Evolutionary conservation across 1,140 invertebrate genomes (phyloP), one percentile per base, ranked within the genome.

Genomic region (Musca domestica): DNA sequence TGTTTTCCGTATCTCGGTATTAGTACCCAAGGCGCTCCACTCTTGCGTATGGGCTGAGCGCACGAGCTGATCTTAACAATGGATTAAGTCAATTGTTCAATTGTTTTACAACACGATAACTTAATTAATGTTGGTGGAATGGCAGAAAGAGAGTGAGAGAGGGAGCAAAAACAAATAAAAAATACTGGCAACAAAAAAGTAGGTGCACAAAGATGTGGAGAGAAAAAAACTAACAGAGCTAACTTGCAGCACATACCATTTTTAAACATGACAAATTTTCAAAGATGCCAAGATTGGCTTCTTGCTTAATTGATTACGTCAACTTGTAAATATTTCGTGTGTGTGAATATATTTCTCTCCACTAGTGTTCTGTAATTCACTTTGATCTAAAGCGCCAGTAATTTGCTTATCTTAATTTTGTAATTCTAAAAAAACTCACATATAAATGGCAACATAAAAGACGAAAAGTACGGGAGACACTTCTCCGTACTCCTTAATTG

Each of bases 341-440:
- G 22, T 27, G 22, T 58, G 12, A 14, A 27, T 27, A 25, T 17
- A 20, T 17, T 61, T 61, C 9, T 19, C 20, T 58, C 17, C 15
- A 25, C 12, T 49, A 41, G 19, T 64, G 22, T 48, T 22, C 49
- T 4, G 47, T 66, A 66, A 34, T 67, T 64, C 9, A 68, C 76
- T 79, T 78, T 79, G 75, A 78, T 76, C 74, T 76, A 71, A 72
- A 77, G 74, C 76, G 76, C 73, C 75, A 73, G 74, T 77, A 79
- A 78, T 78, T 79, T 78, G 77, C 77, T 79, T 79, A 79, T 79
- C 76, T 74, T 70, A 51, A 52, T 51, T 41, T 41, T 41, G 10
- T 10, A 41, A 5, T 41, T 41, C 12, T 41, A 41, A 10, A 41
- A 41, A 41, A 41, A 41, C n/a, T 2, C 12, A 41, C 27, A 30